These are phyloP conservation scores for Anas platyrhynchos DNA, from an alignment of 2,113 vertebrate genomes.

Conservation along the genomic window DNA sequence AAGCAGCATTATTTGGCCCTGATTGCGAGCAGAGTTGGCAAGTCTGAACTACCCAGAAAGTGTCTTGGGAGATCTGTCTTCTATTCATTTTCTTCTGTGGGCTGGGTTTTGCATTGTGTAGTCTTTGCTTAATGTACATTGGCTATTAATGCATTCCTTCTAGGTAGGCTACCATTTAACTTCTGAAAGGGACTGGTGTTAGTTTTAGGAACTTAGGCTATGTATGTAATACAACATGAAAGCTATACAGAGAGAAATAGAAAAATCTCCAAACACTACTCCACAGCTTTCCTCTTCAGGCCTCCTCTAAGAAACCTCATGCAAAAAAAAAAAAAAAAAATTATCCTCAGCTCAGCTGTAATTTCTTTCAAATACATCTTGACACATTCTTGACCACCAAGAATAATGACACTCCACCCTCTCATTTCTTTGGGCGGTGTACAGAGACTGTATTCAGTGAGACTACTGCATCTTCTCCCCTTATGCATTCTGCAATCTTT, in stretches of 20 bases:
- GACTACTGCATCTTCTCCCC: background rate
- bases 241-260: background rate
- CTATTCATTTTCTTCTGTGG: background rate
- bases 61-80: background rate
- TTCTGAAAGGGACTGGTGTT: background rate
- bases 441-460: background rate
- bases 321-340: background rate
- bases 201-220: background rate
- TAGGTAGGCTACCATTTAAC: background rate
- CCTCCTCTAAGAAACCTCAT: background rate
- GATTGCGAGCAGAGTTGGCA: background rate
- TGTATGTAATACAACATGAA: background rate
- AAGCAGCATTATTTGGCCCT: background rate
- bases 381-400: background rate
- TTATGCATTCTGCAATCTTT: background rate
- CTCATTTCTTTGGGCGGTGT: background rate
- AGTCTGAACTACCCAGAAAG: background rate
- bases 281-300: background rate
- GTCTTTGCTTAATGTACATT: background rate
- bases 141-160: background rate
- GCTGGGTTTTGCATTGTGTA: background rate
- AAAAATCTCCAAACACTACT: background rate
- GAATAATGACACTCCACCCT: background rate
- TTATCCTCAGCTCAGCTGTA: background rate
- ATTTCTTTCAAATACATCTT: background rate